Conservation (phyloP, 2,888 invertebrate genomes). For the Eristalis tenax region DNA sequence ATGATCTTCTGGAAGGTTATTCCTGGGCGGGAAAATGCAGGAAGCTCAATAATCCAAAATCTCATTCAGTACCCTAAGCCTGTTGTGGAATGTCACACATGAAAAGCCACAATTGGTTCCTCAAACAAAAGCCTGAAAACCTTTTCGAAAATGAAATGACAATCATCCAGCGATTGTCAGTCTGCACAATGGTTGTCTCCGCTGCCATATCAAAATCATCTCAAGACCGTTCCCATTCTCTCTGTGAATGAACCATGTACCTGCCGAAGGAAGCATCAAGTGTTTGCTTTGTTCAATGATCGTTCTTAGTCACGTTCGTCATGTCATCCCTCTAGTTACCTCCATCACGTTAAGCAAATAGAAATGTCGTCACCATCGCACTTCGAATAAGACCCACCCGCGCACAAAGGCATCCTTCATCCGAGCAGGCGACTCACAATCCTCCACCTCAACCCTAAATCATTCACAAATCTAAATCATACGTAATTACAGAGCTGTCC, state of each 20-base stretch:
- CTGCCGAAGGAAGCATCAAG: not conserved
- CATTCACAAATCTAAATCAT: constrained; percentile 58
- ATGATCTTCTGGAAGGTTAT: too few relatives aligned
- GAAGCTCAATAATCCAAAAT: too few relatives aligned
- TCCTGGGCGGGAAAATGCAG: too few relatives aligned
- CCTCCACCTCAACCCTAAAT: constrained; percentile 33
- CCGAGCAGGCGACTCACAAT: not conserved
- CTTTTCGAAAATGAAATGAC: not conserved
- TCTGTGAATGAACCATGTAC: not conserved
- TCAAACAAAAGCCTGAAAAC: not conserved
- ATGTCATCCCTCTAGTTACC: not conserved
- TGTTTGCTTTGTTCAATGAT: not conserved
- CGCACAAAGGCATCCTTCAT: not conserved
- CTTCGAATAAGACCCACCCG: not conserved
- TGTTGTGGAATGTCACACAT: not conserved
- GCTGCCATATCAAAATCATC: not conserved
- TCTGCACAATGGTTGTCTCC: not conserved
- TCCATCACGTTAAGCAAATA: not conserved
- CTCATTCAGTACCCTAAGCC: too few relatives aligned
- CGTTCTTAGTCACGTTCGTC: not conserved
- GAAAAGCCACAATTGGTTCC: not conserved
- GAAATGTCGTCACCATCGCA: not conserved
- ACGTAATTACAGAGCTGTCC: constrained; percentile 56
- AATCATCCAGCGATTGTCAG: not conserved
- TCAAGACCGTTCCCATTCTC: not conserved